Base-by-base conservation (phyloP, 2,888 invertebrate species). In the Teinopalpus imperialis region DNA sequence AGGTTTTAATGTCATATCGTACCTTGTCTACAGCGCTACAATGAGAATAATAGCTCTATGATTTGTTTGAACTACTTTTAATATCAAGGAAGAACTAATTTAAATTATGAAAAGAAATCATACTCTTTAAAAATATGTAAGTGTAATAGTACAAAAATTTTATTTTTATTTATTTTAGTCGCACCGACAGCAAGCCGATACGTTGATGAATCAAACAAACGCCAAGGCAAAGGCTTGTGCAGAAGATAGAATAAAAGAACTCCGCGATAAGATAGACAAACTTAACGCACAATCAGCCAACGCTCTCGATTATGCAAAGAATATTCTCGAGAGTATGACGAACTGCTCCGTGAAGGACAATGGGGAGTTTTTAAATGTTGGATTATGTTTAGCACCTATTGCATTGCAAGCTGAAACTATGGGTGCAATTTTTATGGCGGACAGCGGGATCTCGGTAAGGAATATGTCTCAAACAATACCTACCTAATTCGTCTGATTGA, bases 371-470 rank as follows among this genome's bases (percentile, higher is more conserved):
- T 47, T 79, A 1, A 56, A 58, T 1, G 57, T 69, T 2, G 80
- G 80, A 1, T 49, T 73, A 3, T 88, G 87, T 34, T 60, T 88
- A 12, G 78, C 72, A 24, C 35, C 55, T 2, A 56, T 82, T 1
- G 76, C 76, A 18, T 13, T 82, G 18, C 67, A 66, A 18, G 67
- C 74, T n/a, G 74, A 88, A 61, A 51, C 76, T 35, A 72, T 69
- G 42, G 70, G 68, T 10, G 59, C 66, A 3, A 43, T 62, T 4
- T 79, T 71, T 39, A 42, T 72, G 7, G 61, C 72, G 2, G 73
- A 78, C 46, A 77, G 66, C 54, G 76, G 70, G 40, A 35, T 81
- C 18, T 51, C 67, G 63, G 87, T 87, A 67, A 69, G 67, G 16
- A 8, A 26, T n/a, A 16, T n/a, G n/a, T n/a, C n/a, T n/a, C n/a